Evolutionary conservation across 2,888 invertebrate species (phyloP).

Genomic region (Cordylochernes scorpioides): DNA sequence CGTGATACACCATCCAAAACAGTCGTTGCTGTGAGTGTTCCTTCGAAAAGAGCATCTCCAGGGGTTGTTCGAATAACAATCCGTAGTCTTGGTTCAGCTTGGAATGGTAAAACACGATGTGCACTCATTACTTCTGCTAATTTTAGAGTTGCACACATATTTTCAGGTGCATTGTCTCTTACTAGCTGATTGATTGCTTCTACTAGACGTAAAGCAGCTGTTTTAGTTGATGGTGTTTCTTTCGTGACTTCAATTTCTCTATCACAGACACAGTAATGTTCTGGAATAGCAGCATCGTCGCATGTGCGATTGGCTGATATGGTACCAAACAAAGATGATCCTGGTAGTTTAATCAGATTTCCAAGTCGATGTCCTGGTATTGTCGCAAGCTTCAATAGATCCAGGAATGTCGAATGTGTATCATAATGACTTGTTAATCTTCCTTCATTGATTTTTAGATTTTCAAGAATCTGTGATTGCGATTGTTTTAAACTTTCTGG

Average conservation of each 20-base stretch:
- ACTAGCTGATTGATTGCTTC: constrained; percentile 4
- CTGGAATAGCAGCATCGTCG: constrained; percentile 41
- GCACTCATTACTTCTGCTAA: background rate
- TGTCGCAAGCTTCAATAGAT: constrained; percentile 4
- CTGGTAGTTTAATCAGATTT: background rate
- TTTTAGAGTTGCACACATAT: background rate
- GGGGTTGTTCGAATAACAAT: constrained; percentile 36
- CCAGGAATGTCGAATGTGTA: constrained; percentile 17
- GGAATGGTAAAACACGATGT: background rate
- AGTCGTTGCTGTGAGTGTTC: constrained; percentile 30
- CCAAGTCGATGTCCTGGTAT: constrained; percentile 1
- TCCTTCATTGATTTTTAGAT: constrained; percentile 17
- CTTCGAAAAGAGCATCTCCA: constrained; percentile 47
- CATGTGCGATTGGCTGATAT: constrained; percentile 47
- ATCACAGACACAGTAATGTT: constrained; percentile 71
- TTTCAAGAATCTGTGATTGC: constrained; percentile 16
- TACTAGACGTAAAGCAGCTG: too few species aligned
- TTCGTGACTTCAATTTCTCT: constrained; percentile 31
- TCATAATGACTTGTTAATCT: constrained; percentile 21
- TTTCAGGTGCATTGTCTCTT: background rate
- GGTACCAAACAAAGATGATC: constrained; percentile 3
- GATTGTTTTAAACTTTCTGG: constrained; percentile 17
- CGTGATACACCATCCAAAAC: constrained; percentile 30
- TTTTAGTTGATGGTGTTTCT: constrained; percentile 21
- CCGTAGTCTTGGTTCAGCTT: too few species aligned